These are phyloP conservation scores for Antennarius striatus DNA, from an alignment of 2,113 vertebrate genomes.

Conservation along the genomic window DNA sequence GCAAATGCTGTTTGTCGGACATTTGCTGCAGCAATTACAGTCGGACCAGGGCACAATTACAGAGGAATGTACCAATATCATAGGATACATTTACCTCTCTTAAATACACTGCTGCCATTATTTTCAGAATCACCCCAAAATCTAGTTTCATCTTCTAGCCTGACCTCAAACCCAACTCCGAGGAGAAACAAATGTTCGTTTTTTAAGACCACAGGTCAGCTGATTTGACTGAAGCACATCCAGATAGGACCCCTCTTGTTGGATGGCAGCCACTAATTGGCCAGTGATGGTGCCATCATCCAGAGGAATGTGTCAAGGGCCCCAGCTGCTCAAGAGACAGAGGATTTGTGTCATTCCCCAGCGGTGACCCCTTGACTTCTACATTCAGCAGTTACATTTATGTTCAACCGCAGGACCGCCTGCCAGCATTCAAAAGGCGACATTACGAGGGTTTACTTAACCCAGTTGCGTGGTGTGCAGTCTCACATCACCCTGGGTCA, in stretches of 20 bases:
- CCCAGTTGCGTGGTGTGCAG: constrained; percentile 28
- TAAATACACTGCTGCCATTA: constrained; percentile 26
- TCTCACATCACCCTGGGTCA: constrained; percentile 10
- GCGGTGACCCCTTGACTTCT: constrained; percentile 43
- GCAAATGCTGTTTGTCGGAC: constrained; percentile 39
- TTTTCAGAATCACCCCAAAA: constrained; percentile 31
- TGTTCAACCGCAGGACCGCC: neutral
- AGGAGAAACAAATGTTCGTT: constrained; percentile 12
- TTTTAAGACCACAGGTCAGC: constrained; percentile 37
- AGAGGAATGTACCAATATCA: constrained; percentile 46
- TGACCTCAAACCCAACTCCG: constrained; percentile 13
- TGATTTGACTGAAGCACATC: constrained; percentile 24
- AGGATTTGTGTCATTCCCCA: constrained; percentile 47
- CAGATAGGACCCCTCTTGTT: constrained; percentile 45
- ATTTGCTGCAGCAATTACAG: constrained; percentile 38
- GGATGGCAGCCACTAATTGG: constrained; percentile 58
- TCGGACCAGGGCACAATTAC: constrained; percentile 42
- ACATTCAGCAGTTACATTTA: constrained; percentile 37
- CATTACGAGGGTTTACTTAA: constrained; percentile 49
- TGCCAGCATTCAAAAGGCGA: constrained; percentile 15
- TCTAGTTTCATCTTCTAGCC: constrained; percentile 7
- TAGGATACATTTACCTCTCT: constrained; percentile 16
- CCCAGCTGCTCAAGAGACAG: constrained; percentile 48
- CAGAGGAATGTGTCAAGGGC: constrained; percentile 54
- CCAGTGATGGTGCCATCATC: constrained; percentile 47